Evolutionary conservation across 2,888 invertebrate species (phyloP).

Genomic region (Eristalis intricaria): DNA sequence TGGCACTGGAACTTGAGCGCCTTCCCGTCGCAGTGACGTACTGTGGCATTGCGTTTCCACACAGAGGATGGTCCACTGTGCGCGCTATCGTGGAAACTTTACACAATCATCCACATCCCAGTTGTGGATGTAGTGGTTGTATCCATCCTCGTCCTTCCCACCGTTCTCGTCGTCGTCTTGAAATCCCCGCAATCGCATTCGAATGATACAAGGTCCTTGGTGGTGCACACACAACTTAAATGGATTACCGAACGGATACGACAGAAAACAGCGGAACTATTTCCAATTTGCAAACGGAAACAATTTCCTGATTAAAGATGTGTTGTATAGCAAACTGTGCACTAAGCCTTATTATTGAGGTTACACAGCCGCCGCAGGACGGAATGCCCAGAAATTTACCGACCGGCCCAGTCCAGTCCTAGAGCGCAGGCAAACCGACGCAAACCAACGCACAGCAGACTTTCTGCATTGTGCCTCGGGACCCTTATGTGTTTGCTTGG

Average conservation of each 20-base stretch:
- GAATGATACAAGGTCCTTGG: slow-evolving; percentile 43
- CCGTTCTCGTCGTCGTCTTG: not conserved
- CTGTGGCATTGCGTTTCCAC: slow-evolving; percentile 7
- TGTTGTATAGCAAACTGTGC: slow-evolving; percentile 64
- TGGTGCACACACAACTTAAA: slow-evolving; percentile 48
- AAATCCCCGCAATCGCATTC: slow-evolving; percentile 36
- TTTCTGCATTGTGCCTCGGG: not conserved
- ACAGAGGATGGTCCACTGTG: slow-evolving; percentile 35
- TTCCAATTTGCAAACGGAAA: slow-evolving; percentile 80
- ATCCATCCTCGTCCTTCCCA: not conserved
- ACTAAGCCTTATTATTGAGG: slow-evolving; percentile 70
- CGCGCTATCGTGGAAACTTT: slow-evolving; percentile 44
- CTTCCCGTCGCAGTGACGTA: not conserved
- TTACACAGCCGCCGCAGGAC: slow-evolving; percentile 38
- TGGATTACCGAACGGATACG: slow-evolving; percentile 71
- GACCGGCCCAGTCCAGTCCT: not conserved
- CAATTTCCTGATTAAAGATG: slow-evolving; percentile 79
- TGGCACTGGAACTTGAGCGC: not conserved
- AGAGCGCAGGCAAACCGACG: not conserved
- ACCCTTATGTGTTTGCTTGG: not conserved
- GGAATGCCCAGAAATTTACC: not conserved
- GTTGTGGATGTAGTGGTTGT: slow-evolving; percentile 1
- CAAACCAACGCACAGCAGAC: not conserved
- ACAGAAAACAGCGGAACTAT: slow-evolving; percentile 73
- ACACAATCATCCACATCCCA: slow-evolving; percentile 5